Percentiles rank a stretch among this genome's conserved stretches.
Evolutionary conservation across 2,113 vertebrate genomes (phyloP).

Genomic region (Ciconia boyciana): DNA sequence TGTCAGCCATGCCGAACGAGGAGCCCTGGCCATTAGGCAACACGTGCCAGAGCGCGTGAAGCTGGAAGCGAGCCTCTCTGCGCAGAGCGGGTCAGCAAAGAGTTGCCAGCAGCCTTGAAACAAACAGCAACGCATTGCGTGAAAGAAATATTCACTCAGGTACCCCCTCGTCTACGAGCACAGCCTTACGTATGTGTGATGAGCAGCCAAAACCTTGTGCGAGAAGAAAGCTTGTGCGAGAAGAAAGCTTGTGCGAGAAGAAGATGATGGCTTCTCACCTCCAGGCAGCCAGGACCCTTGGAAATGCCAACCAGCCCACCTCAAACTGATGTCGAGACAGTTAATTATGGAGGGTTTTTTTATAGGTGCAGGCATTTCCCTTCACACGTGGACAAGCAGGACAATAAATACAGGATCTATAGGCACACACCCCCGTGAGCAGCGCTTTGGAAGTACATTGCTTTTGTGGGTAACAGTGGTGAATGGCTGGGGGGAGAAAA

Average conservation of each 20-base stretch:
- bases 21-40: constrained; percentile 36
- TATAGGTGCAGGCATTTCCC: neutral
- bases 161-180: neutral
- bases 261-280: neutral
- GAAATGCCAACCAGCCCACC: neutral
- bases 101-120: neutral
- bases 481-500: neutral
- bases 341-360: neutral
- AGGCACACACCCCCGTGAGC: fast-evolving
- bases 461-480: neutral
- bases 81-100: neutral
- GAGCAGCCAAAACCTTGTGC: neutral
- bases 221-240: neutral
- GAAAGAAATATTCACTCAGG: neutral
- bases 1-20: constrained; percentile 24
- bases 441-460: neutral
- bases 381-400: neutral
- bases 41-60: neutral
- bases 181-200: fast-evolving
- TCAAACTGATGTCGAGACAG: neutral
- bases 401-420: neutral
- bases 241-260: neutral
- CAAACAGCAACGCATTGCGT: neutral
- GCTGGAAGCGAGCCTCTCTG: neutral
- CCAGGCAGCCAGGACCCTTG: neutral